Base-by-base conservation (phyloP, 2,113 vertebrate species). In the Laterallus jamaicensis region DNA sequence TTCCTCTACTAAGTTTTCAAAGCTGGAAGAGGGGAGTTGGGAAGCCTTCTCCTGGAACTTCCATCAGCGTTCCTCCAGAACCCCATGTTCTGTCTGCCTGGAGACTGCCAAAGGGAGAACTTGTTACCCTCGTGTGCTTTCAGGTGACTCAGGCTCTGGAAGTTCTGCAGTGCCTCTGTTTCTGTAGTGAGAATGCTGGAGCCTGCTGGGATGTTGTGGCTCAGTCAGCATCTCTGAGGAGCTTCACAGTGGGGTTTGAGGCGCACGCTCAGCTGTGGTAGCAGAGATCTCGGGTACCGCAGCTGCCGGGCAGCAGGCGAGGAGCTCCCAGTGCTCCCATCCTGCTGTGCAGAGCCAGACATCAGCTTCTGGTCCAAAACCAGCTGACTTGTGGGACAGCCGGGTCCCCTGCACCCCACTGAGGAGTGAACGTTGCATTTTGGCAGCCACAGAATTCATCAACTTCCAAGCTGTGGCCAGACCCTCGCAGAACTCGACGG, bases 401-500 rank as follows among this genome's bases (percentile, higher is more conserved):
- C 31, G 3, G 7, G 5, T 11, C 21, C 31, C 13, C 40, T 15
- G 42, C 67, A 52, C 24, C 60, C 52, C 44, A 11, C 37, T 32
- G 29, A 8, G 58, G 25, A 13, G 25, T 0, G 9, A 25, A 11
- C 9, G 1, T 21, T 39, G 68, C 8, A 1, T 37, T 50, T 56
- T n/a, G 50, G 54, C 20, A 52, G 22, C 40, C 3, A 2, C 19
- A 12, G 26, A 77, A 74, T 21, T 52, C 5, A 4, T 49, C 25
- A 66, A 7, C 11, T 26, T 63, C 32, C 4, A 20, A 20, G 6
- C 32, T 16, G 42, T 19, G 29, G 37, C 66, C 14, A 6, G 32
- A 50, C 5, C 40, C 32, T 40, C 29, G 19, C 7, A 25, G 7
- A 15, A 25, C 47, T 49, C 12, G 0, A 0, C 15, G 60, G 32